Evolutionary conservation across 2,113 vertebrate species (phyloP).

Genomic region (Columbina picui): DNA sequence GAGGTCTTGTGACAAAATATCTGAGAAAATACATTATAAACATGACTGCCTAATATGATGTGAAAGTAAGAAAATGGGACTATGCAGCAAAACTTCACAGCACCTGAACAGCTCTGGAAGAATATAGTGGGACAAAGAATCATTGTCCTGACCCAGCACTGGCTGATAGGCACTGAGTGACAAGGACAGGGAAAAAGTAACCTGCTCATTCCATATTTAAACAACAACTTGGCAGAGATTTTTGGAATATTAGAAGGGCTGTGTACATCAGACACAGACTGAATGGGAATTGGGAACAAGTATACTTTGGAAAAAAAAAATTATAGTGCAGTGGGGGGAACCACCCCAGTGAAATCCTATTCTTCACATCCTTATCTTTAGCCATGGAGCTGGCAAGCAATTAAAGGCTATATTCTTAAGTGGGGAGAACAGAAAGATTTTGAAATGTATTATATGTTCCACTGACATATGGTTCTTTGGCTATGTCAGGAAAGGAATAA

Average conservation of each 20-base stretch:
- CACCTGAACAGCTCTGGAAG: not conserved
- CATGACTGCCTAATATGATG: not conserved
- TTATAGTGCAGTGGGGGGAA: not conserved
- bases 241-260: not conserved
- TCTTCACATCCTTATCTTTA: not conserved
- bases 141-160: fast-evolving
- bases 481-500: not conserved
- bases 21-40: not conserved
- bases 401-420: not conserved
- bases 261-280: fast-evolving
- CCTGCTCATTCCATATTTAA: not conserved
- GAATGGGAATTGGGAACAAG: not conserved
- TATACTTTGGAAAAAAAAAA: not conserved
- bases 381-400: not conserved
- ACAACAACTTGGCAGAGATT: not conserved
- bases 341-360: not conserved
- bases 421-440: not conserved
- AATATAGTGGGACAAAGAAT: not conserved
- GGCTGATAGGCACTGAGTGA: not conserved
- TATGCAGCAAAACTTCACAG: not conserved
- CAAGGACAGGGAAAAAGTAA: not conserved
- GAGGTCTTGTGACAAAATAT: not conserved
- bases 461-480: not conserved
- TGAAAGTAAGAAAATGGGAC: not conserved
- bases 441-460: not conserved